Percentiles rank a stretch among this genome's conserved stretches.
These are phyloP conservation scores for Hippocampus barbouri DNA, from an alignment of 2,113 vertebrate genomes.

Conservation along the genomic window DNA sequence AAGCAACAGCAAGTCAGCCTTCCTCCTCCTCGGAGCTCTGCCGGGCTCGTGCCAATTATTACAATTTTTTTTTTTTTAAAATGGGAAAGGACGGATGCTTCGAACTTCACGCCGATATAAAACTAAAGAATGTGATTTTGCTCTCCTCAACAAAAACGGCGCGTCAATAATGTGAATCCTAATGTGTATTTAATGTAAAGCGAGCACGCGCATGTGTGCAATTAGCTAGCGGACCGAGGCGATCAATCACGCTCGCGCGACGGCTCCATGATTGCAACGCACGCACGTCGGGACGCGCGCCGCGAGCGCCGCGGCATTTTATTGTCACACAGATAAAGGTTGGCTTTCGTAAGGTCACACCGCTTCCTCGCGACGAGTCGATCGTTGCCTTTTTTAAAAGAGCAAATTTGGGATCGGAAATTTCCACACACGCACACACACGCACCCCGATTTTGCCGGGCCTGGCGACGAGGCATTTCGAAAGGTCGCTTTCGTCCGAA, in stretches of 20 bases:
- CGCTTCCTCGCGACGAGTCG: constrained; percentile 1
- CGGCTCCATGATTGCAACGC: constrained; percentile 61
- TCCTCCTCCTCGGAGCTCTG: not conserved
- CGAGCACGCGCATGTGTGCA: constrained; percentile 28
- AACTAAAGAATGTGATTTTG: not conserved
- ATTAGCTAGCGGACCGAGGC: constrained; percentile 67
- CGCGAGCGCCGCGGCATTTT: not conserved
- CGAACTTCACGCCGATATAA: no score
- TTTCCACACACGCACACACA: not conserved
- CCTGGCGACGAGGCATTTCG: constrained; percentile 24
- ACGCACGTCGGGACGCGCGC: constrained; percentile 8
- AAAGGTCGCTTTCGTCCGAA: constrained; percentile 12
- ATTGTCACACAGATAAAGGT: not conserved
- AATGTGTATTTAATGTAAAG: constrained; percentile 18
- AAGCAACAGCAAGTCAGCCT: not conserved
- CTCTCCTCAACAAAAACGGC: no score
- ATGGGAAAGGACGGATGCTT: not conserved
- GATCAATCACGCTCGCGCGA: constrained; percentile 67
- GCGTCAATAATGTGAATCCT: no score
- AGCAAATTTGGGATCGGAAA: not conserved
- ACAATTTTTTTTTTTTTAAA: not conserved
- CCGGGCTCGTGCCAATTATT: not conserved
- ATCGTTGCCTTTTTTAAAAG: not conserved
- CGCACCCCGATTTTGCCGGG: not conserved
- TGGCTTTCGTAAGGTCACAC: constrained; percentile 5